Evolutionary conservation across 1,140 invertebrate genomes (phyloP), one percentile per base, ranked within the genome.

Genomic region (Copidosoma floridanum): DNA sequence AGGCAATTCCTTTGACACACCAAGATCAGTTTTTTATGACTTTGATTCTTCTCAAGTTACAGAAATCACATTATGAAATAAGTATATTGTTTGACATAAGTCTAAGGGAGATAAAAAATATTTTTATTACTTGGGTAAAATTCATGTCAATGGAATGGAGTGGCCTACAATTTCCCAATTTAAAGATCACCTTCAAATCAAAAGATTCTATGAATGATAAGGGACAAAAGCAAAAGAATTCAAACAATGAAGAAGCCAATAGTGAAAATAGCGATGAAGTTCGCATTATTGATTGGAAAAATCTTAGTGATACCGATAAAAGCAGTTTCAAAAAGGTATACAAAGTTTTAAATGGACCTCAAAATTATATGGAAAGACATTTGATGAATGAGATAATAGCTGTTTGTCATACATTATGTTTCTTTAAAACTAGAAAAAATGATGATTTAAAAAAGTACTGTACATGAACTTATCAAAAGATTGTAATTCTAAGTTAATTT

Each of bases 81-180:
- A 52, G 50, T 38, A 52, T 52, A n/a, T 38, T 52, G 24, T 52
- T 52, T 18, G 20, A 38, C 40, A 29, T 52, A 52, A 52, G 32
- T 24, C 40, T 52, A 16, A 38, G 16, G 16, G 50, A 52, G 11
- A 52, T 52, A 4, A 52, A 52, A 52, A 52, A 52, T 52, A 52
- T 52, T 38, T 52, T 52, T 38, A 52, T 52, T 38, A 52, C 35
- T 6, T 52, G 35, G 50, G 40, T 52, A 10, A 20, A 14, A 38
- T 52, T 52, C 16, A 52, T 52, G 50, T 23, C 14, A 37, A 12
- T 52, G 12, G 29, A 37, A 40, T 52, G 50, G 50, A 38, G 1
- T 23, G 23, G 24, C 3, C 12, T 52, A 11, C 16, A 50, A 50
- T 20, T 50, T 11, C 16, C 27, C 2, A 7, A n/a, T n/a, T n/a